A percentile compares a stretch with the other conserved stretches of the same genome.
Evolutionary conservation across 1,140 invertebrate genomes (phyloP).

Genomic region (Stegodyphus dumicola): DNA sequence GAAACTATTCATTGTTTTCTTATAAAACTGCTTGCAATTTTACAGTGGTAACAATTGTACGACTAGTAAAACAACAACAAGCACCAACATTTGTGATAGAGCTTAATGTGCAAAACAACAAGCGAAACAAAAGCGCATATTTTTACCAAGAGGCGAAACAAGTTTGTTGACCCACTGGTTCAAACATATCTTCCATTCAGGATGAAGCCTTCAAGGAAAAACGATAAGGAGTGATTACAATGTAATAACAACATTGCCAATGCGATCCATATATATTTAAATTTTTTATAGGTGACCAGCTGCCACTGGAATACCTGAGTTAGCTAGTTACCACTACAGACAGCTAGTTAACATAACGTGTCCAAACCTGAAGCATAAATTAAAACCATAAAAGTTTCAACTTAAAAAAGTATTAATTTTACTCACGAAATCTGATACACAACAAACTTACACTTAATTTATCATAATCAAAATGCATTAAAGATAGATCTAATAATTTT

Average conservation of each 20-base stretch:
- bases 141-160: constrained; percentile 54
- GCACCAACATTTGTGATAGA: not conserved
- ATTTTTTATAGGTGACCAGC: not conserved
- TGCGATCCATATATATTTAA: not conserved
- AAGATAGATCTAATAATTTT: too few species aligned
- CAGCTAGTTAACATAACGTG: too few species aligned
- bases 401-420: too few species aligned
- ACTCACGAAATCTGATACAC: too few species aligned
- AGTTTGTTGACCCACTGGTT: constrained; percentile 39
- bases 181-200: constrained; percentile 55
- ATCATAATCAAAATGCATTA: too few species aligned
- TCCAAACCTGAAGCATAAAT: too few species aligned
- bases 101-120: constrained; percentile 11
- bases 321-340: too few species aligned
- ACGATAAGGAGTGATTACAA: constrained; percentile 35
- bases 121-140: constrained; percentile 48
- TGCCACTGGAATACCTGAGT: not conserved
- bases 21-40: not conserved
- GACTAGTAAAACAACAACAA: not conserved
- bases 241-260: constrained; percentile 11
- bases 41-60: not conserved
- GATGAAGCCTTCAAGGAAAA: constrained; percentile 56
- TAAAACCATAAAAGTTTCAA: too few species aligned
- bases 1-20: not conserved
- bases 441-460: too few species aligned